Base-by-base conservation (phyloP, 2,797 vertebrate species). In the Crocodylus rhombifer region DNA sequence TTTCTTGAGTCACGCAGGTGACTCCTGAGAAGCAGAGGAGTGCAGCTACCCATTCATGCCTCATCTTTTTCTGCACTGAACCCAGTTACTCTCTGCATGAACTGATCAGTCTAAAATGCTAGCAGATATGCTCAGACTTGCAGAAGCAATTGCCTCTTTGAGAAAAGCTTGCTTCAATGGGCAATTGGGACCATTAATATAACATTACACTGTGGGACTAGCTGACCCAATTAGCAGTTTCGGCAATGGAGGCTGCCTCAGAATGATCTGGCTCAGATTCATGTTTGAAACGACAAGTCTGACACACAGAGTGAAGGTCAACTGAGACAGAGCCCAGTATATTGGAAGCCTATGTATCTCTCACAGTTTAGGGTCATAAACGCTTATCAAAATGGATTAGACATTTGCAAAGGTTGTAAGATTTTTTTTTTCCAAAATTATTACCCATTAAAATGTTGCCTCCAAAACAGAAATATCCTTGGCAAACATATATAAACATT, bases 1-100 rank as follows among this genome's bases (percentile, higher is more conserved):
- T 95, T 97, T 95, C 85, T 91, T 90, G 69, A 96, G 61, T 51
- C 82, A 91, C 81, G 57, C 94, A 94, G 92, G 51, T 56, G 80
- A 94, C 82, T 95, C 80, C 67, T 95, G 91, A 88, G 0, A 2
- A 88, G 80, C 67, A 95, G 91, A 88, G 0, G 2, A 88, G 80
- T 93, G 84, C 91, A 91, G 64, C 5, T 77, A 94, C 60, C 56
- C 74, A 21, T 87, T 56, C 4, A 0, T 86, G 61, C 89, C 75
- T 78, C 84, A 64, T 95, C n/a, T 89, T 96, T 94, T 95, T 56
- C 91, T 28, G 88, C 21, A 76, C n/a, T 51, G 64, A 92, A 91
- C 30, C 77, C 64, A 26, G 26, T 82, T 86, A 58, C 75, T 96
- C 81, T 81, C 28, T 55, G 7, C 16, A 71, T 51, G 63, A 84